phyloP scores from a whole-genome alignment of 2,888 invertebrate species.

The Sepiola atlantica region DNA sequence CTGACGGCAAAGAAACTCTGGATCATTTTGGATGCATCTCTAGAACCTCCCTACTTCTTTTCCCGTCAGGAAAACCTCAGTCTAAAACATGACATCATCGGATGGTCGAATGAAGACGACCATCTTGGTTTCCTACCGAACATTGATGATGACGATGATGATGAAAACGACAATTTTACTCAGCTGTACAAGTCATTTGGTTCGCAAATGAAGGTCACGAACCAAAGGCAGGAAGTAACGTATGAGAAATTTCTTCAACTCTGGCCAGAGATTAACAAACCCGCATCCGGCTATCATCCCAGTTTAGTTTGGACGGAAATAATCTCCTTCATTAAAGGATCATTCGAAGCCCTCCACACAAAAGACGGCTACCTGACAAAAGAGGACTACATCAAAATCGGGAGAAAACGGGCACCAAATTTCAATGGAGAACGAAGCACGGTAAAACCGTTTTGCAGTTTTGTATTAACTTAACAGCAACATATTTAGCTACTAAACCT shows the following conservation, averaged over 20 bases:
- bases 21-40: constrained; percentile 66
- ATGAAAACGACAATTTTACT: background rate
- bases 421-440: constrained; percentile 60
- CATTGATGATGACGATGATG: constrained; percentile 52
- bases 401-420: constrained; percentile 63
- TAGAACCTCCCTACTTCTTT: constrained; percentile 63
- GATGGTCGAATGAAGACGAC: constrained; percentile 57
- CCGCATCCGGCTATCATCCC: constrained; percentile 59
- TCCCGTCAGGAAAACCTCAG: constrained; percentile 64
- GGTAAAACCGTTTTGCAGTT: constrained; percentile 51
- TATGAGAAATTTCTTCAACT: constrained; percentile 65
- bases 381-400: constrained; percentile 60
- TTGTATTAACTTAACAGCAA: too few relatives aligned
- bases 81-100: constrained; percentile 56
- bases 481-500: too few relatives aligned
- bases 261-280: constrained; percentile 59
- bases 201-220: constrained; percentile 50
- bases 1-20: constrained; percentile 66
- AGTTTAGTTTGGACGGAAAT: constrained; percentile 70
- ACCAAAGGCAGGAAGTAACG: constrained; percentile 65
- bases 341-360: constrained; percentile 62
- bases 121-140: constrained; percentile 55
- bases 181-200: constrained; percentile 9
- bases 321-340: constrained; percentile 68
- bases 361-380: constrained; percentile 54